These are phyloP conservation scores for Chelmon rostratus DNA, from an alignment of 2,797 vertebrate species.

Conservation along the genomic window DNA sequence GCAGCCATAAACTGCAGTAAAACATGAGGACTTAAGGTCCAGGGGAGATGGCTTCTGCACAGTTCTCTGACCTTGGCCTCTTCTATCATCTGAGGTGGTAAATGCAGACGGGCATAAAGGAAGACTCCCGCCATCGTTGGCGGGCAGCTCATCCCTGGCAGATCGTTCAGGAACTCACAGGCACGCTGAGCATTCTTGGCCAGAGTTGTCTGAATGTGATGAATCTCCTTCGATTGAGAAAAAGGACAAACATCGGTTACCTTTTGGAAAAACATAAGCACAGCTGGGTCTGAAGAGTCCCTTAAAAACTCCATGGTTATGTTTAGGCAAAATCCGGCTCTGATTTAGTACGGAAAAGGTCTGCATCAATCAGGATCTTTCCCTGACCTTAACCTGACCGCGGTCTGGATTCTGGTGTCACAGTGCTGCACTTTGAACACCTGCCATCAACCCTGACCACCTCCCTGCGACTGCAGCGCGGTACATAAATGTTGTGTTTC, in stretches of 20 bases:
- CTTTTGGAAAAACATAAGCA: background rate
- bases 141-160: slow-evolving; percentile 42
- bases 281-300: too few species aligned
- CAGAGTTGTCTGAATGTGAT: slow-evolving; percentile 9
- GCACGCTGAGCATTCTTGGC: slow-evolving; percentile 46
- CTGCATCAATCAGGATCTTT: too few species aligned
- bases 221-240: slow-evolving; percentile 28
- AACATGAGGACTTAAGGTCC: background rate
- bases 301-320: background rate
- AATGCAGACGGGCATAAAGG: slow-evolving; percentile 36
- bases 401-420: too few species aligned
- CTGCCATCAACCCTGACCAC: too few species aligned
- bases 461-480: too few species aligned
- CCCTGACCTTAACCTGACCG: too few species aligned
- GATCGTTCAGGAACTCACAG: slow-evolving; percentile 32
- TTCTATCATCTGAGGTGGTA: slow-evolving; percentile 27
- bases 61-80: slow-evolving; percentile 31
- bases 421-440: too few species aligned
- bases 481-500: too few species aligned
- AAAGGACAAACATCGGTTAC: background rate
- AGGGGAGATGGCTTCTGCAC: background rate
- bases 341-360: too few species aligned
- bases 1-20: background rate
- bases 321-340: too few species aligned
- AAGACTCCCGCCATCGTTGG: slow-evolving; percentile 35